phyloP scores from a whole-genome alignment of 64 coral and sea anemone species.

The Montipora capricornis region DNA sequence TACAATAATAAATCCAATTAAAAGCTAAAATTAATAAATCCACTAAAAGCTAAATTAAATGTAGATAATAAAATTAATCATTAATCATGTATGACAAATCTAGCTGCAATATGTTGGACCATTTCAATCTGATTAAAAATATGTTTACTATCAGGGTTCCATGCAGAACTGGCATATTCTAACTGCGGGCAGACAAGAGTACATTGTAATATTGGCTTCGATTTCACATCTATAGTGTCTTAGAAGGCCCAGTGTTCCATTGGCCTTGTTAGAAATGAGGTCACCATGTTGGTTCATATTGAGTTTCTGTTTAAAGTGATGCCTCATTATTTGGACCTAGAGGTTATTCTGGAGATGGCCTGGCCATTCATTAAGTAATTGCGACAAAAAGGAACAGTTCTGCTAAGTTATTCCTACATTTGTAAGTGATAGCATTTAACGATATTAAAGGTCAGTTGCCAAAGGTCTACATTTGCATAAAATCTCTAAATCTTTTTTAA shows the following conservation, averaged over 20 bases:
- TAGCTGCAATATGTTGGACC: no score
- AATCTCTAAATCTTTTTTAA: constrained; percentile 14
- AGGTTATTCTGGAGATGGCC: constrained; percentile 43
- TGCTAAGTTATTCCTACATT: constrained; percentile 23
- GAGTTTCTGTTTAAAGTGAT: constrained; percentile 24
- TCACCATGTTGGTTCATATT: constrained; percentile 33
- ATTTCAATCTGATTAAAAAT: no score
- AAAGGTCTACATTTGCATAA: not conserved
- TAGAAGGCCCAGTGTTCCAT: constrained; percentile 24
- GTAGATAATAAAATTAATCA: no score
- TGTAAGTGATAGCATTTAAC: constrained; percentile 59
- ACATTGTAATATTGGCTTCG: not conserved
- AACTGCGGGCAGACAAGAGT: constrained; percentile 29
- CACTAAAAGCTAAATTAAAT: no score
- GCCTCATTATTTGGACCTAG: constrained; percentile 37
- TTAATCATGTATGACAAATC: no score
- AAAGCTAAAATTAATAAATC: no score
- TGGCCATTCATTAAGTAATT: constrained; percentile 45
- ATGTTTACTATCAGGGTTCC: not conserved
- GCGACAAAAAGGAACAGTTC: constrained; percentile 17
- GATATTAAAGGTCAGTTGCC: constrained; percentile 57
- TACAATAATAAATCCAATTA: no score
- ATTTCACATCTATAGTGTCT: constrained; percentile 25
- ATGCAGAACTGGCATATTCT: constrained; percentile 55
- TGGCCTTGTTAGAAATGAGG: not conserved